A percentile compares a stretch with the other conserved stretches of the same genome.
Conservation (phyloP, 1,140 invertebrate species). For the Temnothorax longispinosus region DNA sequence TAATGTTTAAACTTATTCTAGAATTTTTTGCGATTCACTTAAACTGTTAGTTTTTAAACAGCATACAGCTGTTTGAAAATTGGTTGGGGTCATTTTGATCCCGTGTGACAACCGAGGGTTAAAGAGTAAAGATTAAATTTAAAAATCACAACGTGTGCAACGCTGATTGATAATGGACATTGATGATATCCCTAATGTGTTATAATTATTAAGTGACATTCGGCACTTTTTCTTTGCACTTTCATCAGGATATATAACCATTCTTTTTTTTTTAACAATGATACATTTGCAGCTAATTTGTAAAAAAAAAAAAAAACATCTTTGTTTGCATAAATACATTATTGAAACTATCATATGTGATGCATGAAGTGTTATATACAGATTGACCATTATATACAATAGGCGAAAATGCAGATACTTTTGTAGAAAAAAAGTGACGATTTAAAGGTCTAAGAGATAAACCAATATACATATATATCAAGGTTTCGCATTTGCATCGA, state of each 20-base stretch:
- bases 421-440: constrained; percentile 17
- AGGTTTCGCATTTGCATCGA: constrained; percentile 24
- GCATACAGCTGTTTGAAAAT: too few species aligned
- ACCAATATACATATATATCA: constrained; percentile 34
- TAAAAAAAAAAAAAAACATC: constrained; percentile 27
- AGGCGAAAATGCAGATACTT: constrained; percentile 37
- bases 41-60: too few species aligned
- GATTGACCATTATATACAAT: constrained; percentile 29
- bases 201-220: constrained; percentile 37
- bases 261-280: constrained; percentile 2
- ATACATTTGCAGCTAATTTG: constrained; percentile 26
- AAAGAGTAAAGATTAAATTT: constrained; percentile 6
- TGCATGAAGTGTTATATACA: constrained; percentile 55
- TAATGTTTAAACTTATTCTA: too few species aligned
- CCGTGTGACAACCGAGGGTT: too few species aligned
- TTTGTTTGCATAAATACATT: constrained; percentile 24
- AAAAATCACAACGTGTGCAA: constrained; percentile 8
- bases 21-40: too few species aligned
- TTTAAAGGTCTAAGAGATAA: neutral
- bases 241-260: constrained; percentile 33
- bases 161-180: constrained; percentile 36
- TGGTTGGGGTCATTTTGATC: too few species aligned
- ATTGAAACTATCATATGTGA: constrained; percentile 32
- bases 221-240: constrained; percentile 45
- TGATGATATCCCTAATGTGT: constrained; percentile 22